A percentile compares a stretch with the other conserved stretches of the same genome.
phyloP scores from a whole-genome alignment of 2,113 vertebrate species.

The Lagopus muta region DNA sequence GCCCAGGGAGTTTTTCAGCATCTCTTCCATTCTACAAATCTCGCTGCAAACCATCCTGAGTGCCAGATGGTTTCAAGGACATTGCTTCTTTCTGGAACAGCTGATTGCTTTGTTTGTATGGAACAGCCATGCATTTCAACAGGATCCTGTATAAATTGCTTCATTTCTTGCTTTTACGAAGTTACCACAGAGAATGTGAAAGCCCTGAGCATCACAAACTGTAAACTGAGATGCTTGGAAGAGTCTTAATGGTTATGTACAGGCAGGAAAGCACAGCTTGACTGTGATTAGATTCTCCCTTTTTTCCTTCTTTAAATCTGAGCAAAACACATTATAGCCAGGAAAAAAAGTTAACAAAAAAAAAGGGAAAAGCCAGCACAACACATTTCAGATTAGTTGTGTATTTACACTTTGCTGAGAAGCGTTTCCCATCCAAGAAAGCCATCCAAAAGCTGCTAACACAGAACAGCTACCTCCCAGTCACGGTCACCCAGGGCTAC shows the following conservation, averaged over 20 bases:
- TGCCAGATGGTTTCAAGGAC: slow-evolving; percentile 32
- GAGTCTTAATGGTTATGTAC: background rate
- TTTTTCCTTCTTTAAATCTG: background rate
- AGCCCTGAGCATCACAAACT: slow-evolving; percentile 6
- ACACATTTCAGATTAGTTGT: background rate
- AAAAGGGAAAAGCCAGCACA: background rate
- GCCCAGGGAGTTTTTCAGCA: background rate
- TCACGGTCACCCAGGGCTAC: background rate
- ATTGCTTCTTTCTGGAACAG: background rate
- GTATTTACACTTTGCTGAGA: slow-evolving; percentile 12
- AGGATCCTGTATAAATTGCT: background rate
- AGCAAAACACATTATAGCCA: background rate
- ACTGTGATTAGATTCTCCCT: background rate
- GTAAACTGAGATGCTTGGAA: background rate
- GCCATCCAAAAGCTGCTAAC: background rate
- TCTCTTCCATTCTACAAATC: background rate
- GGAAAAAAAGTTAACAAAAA: background rate
- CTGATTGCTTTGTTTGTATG: background rate
- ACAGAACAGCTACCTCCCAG: background rate
- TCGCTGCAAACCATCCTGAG: background rate
- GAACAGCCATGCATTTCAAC: background rate
- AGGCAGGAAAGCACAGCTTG: slow-evolving; percentile 33
- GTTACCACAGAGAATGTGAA: background rate
- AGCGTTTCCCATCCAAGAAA: background rate
- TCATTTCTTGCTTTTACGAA: background rate